Conservation (phyloP, 2,888 invertebrate species). For the Cremastinae sp. region DNA sequence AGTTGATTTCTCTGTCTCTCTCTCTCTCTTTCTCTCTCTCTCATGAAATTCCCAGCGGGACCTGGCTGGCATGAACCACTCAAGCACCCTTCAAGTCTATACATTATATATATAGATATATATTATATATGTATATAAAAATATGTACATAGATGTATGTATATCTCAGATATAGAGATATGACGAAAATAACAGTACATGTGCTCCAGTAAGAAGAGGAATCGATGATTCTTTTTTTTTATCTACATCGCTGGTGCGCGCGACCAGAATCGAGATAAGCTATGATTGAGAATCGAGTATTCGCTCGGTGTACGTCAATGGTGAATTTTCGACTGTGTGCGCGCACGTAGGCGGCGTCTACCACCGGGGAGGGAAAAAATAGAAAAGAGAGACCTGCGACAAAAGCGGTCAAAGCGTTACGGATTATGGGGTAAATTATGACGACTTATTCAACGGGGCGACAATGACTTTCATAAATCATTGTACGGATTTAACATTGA, state of each 20-base stretch:
- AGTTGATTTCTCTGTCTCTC: conserved; percentile 15
- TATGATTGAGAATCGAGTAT: conserved; percentile 56
- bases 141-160: no score
- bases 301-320: conserved; percentile 2
- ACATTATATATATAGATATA: conserved; percentile 2
- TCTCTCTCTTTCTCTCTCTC: conserved; percentile 16
- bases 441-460: conserved; percentile 53
- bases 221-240: conserved; percentile 49
- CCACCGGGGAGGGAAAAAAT: not conserved
- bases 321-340: no score
- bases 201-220: conserved; percentile 24
- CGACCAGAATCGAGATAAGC: conserved; percentile 54
- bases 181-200: conserved; percentile 29
- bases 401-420: conserved; percentile 50
- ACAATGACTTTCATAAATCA: conserved; percentile 50
- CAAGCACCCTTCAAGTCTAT: conserved; percentile 12
- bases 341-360: conserved; percentile 6
- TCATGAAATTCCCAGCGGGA: conserved; percentile 48
- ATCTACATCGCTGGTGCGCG: conserved; percentile 40
- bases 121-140: no score
- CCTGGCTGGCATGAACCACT: conserved; percentile 48
- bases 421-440: conserved; percentile 58
- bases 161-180: conserved; percentile 1
- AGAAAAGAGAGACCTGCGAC: conserved; percentile 32
- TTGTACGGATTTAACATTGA: conserved; percentile 38